Evolutionary conservation across 2,888 invertebrate genomes (phyloP), one percentile per base, ranked within the genome.

Genomic region (Polymixis flavicincta): DNA sequence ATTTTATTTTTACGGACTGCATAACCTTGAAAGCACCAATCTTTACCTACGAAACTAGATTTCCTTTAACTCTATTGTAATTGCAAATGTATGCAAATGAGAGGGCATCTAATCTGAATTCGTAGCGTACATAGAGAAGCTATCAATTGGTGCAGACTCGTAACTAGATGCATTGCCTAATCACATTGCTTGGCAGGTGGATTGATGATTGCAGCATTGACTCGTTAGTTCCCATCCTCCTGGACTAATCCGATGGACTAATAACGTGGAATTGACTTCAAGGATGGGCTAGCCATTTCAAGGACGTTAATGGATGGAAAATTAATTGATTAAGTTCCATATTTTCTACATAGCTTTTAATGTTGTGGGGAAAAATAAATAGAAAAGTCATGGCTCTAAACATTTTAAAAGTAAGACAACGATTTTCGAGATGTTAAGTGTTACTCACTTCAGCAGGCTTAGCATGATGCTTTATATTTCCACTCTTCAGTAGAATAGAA

Each of bases 131-230:
- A 57, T 61, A 67, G 32, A 60, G 85, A 50, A 67, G 72, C 72
- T 60, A 72, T 85, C 82, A 85, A 85, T 83, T 82, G 78, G 85
- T 63, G 69, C n/a, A 61, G 68, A 66, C 55, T 60, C 52, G 68
- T 85, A 85, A 85, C 82, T 82, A 82, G 82, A 83, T 68, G 72
- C 72, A 83, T 82, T 72, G 85, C 78, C 83, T 83, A 83, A 83
- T 83, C 85, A 71, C 82, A 68, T 67, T 57, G 83, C 50, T 57
- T 78, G 78, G 67, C 78, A 73, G 64, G 71, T 70, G 25, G 67
- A 83, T 85, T 82, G 82, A 83, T 83, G 78, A 85, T 77, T 83
- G 78, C 69, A 50, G 72, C 37, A 48, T 32, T 17, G 55, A 55
- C 83, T 82, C 66, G 82, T 83, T 85, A 85, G 85, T 69, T 7